These are phyloP conservation scores for Serilophus lunatus DNA, from an alignment of 2,113 vertebrate species.

Conservation along the genomic window DNA sequence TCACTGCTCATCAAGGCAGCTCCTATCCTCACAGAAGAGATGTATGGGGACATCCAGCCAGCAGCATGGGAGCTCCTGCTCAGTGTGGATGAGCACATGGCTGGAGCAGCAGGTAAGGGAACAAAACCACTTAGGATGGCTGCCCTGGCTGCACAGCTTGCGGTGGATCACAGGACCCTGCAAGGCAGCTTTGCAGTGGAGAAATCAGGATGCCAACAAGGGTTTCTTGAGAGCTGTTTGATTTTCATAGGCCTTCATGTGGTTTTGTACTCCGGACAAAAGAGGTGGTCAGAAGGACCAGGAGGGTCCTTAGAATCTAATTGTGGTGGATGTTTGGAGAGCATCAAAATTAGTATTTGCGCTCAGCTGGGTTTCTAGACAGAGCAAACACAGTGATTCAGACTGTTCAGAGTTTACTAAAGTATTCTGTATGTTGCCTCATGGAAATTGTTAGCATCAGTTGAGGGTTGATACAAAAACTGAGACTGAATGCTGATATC, in stretches of 20 bases:
- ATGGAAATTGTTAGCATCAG: neutral
- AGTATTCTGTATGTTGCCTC: neutral
- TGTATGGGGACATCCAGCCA: constrained; percentile 96
- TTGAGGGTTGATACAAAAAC: neutral
- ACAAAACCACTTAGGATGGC: neutral
- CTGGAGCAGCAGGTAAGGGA: constrained; percentile 88
- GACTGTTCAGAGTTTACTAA: neutral
- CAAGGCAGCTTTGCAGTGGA: neutral
- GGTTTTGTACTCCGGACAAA: neutral
- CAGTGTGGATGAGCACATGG: constrained; percentile 97
- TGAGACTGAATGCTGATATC: neutral
- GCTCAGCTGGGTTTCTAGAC: neutral
- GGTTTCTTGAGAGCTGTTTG: neutral
- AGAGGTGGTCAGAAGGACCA: neutral
- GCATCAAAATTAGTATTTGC: neutral
- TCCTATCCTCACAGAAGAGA: constrained; percentile 93
- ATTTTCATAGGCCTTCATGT: neutral
- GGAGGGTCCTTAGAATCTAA: neutral
- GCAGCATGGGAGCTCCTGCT: constrained; percentile 97
- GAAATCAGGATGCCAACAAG: neutral
- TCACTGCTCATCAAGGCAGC: constrained; percentile 96
- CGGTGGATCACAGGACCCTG: neutral
- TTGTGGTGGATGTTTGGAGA: neutral
- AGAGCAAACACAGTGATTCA: neutral
- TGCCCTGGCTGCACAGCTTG: neutral